phyloP scores from a whole-genome alignment of 2,888 invertebrate genomes.

The Ichneumoninae sp. region DNA sequence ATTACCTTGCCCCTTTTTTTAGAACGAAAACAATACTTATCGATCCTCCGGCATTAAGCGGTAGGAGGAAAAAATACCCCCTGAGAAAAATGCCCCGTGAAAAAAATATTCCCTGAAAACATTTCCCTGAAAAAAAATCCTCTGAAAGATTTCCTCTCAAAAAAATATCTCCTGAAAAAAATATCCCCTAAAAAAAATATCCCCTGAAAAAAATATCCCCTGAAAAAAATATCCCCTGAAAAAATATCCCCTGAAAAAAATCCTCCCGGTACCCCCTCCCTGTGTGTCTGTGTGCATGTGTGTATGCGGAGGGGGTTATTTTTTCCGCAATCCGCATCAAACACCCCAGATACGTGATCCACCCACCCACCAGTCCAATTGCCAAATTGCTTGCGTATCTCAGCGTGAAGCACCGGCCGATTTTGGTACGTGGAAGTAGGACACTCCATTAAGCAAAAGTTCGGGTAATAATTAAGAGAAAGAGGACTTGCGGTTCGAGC shows the following conservation, averaged over 20 bases:
- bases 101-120: too few species aligned
- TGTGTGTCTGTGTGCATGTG: too few species aligned
- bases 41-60: neutral
- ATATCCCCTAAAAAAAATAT: too few species aligned
- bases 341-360: neutral
- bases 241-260: too few species aligned
- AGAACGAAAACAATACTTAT: neutral
- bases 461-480: constrained; percentile 65
- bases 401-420: neutral
- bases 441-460: constrained; percentile 55
- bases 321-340: neutral
- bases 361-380: neutral
- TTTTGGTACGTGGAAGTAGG: constrained; percentile 10
- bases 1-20: neutral
- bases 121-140: too few species aligned
- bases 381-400: constrained; percentile 19
- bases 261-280: too few species aligned
- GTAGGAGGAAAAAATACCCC: too few species aligned
- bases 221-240: too few species aligned
- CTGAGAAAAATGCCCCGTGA: too few species aligned
- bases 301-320: neutral
- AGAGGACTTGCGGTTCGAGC: constrained; percentile 61
- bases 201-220: too few species aligned
- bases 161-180: too few species aligned
- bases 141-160: too few species aligned